Conservation (phyloP, 2,797 vertebrate genomes). For the Liparis tanakae region DNA sequence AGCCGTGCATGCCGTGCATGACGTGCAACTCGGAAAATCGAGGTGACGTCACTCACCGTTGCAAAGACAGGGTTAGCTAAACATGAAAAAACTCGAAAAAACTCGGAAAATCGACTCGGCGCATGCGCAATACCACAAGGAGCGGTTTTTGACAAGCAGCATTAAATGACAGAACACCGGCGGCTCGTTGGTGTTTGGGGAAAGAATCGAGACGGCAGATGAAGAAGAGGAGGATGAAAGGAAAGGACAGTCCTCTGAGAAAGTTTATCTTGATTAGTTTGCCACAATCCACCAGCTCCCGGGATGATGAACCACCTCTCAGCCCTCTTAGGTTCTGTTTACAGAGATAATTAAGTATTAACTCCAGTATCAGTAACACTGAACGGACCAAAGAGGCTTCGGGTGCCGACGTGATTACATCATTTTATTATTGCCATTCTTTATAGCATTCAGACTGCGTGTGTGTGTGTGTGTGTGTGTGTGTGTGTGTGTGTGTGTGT, state of each 20-base stretch:
- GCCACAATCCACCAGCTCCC: slow-evolving; percentile 8
- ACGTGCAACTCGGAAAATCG: too few relatives aligned
- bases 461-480: too few relatives aligned
- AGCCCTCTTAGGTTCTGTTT: slow-evolving; percentile 1
- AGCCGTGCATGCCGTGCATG: too few relatives aligned
- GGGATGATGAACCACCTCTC: slow-evolving; percentile 14
- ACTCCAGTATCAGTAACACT: not conserved
- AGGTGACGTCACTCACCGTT: too few relatives aligned
- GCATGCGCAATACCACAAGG: too few relatives aligned
- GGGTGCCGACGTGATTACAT: not conserved
- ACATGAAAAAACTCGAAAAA: too few relatives aligned
- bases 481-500: not conserved
- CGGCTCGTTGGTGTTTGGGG: too few relatives aligned
- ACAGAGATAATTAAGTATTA: not conserved
- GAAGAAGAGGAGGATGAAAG: not conserved
- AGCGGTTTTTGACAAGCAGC: too few relatives aligned
- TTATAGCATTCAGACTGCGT: not conserved
- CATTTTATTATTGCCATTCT: not conserved
- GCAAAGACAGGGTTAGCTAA: too few relatives aligned
- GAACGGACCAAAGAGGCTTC: not conserved
- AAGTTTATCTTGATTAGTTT: slow-evolving; percentile 20
- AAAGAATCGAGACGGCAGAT: slow-evolving; percentile 5
- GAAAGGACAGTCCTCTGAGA: not conserved
- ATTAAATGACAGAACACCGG: too few relatives aligned
- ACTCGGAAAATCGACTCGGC: too few relatives aligned